Base-by-base conservation (phyloP, 2,888 invertebrate genomes). In the Microplitis deprimator region DNA sequence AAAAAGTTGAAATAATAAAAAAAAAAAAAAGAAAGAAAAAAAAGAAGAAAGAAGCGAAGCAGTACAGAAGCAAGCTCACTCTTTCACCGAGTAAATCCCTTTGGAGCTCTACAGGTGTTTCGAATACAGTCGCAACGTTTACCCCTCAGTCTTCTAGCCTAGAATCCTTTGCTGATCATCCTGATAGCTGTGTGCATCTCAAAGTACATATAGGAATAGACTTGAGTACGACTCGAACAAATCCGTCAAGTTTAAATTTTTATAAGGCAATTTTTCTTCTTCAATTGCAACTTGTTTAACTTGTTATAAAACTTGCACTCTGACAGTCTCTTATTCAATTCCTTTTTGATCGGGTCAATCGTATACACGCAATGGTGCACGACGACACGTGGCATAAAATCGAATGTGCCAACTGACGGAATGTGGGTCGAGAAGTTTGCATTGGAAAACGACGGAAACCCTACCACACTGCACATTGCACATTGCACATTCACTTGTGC, bases 61-160 rank as follows among this genome's bases (percentile, higher is more conserved):
- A 79, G 50, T 50, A 50, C 13, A 50, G 13, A 50, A 50, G 50
- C 71, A 50, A 50, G 50, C 71, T 59, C 60, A 41, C 73, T 77
- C 77, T 77, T 74, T 77, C 68, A 71, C 68, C 75, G 75, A 73
- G 76, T 41, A 80, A 79, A 82, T 80, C 80, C 81, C 80, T 82
- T 81, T 80, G 77, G 80, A 82, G 76, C 82, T 80, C 82, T 77
- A 82, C 82, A 82, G 82, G 82, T 82, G 82, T 82, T 82, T 82
- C 73, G 79, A 76, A 82, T 81, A 81, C 80, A 81, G 74, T 76
- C 76, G 77, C 75, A 68, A 74, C 79, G 70, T 79, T 73, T 74
- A 67, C 41, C 71, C 77, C 50, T 29, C 50, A 5, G 10, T 29
- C 69, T 60, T 59, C 74, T 60, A 50, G 59, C 41, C 62, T 59